A percentile compares a stretch with the other conserved stretches of the same genome.
These are phyloP conservation scores for Drosophila anomalata DNA, from an alignment of 2,888 invertebrate species.

Conservation along the genomic window DNA sequence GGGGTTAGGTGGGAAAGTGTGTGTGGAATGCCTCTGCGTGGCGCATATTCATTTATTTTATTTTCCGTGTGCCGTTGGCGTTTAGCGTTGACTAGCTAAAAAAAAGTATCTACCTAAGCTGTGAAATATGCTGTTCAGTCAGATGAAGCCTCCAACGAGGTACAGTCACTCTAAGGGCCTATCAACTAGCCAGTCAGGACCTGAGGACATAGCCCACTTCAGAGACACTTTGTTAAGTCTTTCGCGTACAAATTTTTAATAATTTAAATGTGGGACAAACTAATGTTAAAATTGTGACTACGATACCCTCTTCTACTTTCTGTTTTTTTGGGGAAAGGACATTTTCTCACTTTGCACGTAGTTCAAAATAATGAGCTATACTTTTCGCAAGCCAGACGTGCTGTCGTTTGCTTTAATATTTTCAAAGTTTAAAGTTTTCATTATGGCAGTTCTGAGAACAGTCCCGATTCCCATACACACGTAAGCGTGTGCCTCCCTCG, in stretches of 20 bases:
- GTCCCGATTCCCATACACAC: constrained; percentile 4
- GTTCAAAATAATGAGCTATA: constrained; percentile 48
- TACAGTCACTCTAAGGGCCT: background rate
- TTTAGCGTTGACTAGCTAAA: constrained; percentile 68
- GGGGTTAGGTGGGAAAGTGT: constrained; percentile 8
- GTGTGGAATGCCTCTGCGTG: constrained; percentile 65
- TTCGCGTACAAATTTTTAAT: constrained; percentile 14
- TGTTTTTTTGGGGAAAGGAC: constrained; percentile 48
- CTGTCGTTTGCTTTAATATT: constrained; percentile 54
- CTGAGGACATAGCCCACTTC: background rate
- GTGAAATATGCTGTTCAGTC: constrained; percentile 67
- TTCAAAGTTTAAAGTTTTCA: constrained; percentile 4
- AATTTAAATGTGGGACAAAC: constrained; percentile 72
- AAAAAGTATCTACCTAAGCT: constrained; percentile 63
- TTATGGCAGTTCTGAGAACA: background rate
- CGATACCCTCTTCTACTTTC: constrained; percentile 5
- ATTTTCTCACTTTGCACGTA: constrained; percentile 69
- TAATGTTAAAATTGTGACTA: constrained; percentile 58
- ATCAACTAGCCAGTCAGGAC: background rate
- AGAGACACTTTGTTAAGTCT: constrained; percentile 1
- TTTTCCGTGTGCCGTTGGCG: constrained; percentile 44
- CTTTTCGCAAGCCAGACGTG: constrained; percentile 38
- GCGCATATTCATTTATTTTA: constrained; percentile 71
- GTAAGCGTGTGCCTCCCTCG: constrained; percentile 12
- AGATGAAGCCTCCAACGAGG: constrained; percentile 13